phyloP scores from a whole-genome alignment of 2,797 vertebrate genomes.

The Spinus olivaceus region DNA sequence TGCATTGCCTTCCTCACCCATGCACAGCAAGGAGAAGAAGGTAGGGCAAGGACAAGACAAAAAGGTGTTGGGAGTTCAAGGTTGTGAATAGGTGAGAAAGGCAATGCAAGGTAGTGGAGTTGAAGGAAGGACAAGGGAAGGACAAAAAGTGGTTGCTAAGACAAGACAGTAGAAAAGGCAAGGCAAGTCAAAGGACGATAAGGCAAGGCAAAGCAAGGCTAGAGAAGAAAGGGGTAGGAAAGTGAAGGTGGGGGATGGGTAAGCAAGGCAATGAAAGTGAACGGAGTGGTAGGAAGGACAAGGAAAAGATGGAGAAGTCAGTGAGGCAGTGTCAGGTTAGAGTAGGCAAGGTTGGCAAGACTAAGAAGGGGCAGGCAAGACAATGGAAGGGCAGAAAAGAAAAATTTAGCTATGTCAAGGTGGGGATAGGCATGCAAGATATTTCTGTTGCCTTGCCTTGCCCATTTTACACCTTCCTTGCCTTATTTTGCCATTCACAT shows the following conservation, averaged over 20 bases:
- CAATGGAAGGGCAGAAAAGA: background rate
- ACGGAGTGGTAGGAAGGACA: background rate
- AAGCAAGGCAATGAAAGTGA: background rate
- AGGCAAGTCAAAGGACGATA: background rate
- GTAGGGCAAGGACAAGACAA: background rate
- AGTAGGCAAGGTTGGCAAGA: background rate
- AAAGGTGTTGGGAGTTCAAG: background rate
- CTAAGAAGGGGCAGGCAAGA: background rate
- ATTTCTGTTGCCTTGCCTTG: background rate
- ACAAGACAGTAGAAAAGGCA: background rate
- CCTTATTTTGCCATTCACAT: background rate
- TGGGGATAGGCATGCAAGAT: background rate
- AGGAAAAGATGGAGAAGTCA: background rate
- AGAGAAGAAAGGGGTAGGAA: background rate
- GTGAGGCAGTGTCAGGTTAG: background rate
- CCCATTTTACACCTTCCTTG: background rate
- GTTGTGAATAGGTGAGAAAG: background rate
- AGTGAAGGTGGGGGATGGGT: background rate
- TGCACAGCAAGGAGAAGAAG: background rate
- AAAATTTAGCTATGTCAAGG: background rate
- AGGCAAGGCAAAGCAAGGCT: background rate
- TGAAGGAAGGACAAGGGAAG: background rate
- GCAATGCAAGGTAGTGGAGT: background rate
- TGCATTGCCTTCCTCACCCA: background rate
- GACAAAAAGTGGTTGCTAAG: background rate